These are phyloP conservation scores for Hippolais icterina DNA, from an alignment of 2,113 vertebrate species.

Conservation along the genomic window DNA sequence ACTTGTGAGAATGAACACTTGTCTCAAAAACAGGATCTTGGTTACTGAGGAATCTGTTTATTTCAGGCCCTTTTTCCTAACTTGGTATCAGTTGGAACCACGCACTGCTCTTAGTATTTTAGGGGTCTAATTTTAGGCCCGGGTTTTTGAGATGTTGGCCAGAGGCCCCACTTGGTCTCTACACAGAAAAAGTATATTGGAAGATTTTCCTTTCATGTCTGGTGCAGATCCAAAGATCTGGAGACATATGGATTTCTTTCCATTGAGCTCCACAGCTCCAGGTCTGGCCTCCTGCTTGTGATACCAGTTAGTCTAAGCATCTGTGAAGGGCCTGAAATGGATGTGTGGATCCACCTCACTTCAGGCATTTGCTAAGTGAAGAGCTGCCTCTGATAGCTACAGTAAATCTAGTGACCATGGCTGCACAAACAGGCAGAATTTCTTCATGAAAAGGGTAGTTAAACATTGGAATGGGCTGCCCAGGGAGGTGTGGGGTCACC, in stretches of 20 bases:
- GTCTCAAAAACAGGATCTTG: conserved; percentile 66
- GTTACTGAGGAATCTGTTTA: conserved; percentile 57
- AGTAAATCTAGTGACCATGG: not conserved
- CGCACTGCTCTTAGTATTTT: not conserved
- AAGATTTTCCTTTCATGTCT: not conserved
- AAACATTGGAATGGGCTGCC: not conserved
- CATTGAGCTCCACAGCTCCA: not conserved
- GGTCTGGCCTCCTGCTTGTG: not conserved
- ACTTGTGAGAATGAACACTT: conserved; percentile 44
- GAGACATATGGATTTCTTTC: not conserved
- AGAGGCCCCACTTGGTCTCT: not conserved
- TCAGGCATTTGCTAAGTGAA: not conserved
- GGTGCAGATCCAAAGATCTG: not conserved
- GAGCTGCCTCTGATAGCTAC: not conserved
- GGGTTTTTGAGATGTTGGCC: not conserved
- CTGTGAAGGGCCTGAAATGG: not conserved
- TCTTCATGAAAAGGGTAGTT: not conserved
- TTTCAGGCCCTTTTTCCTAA: conserved; percentile 49
- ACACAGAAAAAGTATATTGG: not conserved
- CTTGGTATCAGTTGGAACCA: conserved; percentile 54
- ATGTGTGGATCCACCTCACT: not conserved
- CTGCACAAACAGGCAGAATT: not conserved
- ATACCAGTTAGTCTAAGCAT: not conserved
- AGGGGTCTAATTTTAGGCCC: conserved; percentile 36
- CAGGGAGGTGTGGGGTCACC: not conserved